phyloP scores from a whole-genome alignment of 2,113 vertebrate species.

The Dolichallabes microphthalmus region DNA sequence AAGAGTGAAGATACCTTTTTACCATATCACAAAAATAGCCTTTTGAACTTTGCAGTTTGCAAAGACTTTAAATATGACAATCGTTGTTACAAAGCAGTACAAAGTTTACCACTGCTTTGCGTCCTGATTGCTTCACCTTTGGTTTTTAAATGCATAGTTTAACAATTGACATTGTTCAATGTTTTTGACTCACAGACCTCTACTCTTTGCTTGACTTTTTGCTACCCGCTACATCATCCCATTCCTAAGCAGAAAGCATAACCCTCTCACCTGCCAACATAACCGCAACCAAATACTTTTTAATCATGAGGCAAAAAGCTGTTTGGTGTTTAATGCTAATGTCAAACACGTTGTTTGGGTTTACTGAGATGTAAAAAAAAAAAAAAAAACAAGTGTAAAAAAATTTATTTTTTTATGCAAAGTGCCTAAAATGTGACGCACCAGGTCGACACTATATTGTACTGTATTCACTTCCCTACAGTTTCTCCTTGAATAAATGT shows the following conservation, averaged over 20 bases:
- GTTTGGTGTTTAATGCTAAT: slow-evolving; percentile 43
- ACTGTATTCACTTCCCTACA: slow-evolving; percentile 63
- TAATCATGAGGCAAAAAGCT: slow-evolving; percentile 34
- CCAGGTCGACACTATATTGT: slow-evolving; percentile 66
- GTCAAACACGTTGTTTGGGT: slow-evolving; percentile 42
- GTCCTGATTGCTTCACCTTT: slow-evolving; percentile 1
- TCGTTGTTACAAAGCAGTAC: slow-evolving; percentile 39
- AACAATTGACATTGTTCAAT: neutral
- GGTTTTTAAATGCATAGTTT: slow-evolving; percentile 3
- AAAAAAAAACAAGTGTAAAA: neutral
- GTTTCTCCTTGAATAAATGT: slow-evolving; percentile 68
- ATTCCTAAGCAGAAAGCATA: slow-evolving; percentile 39
- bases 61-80: slow-evolving; percentile 44
- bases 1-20: neutral
- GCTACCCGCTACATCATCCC: slow-evolving; percentile 24
- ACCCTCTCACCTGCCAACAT: slow-evolving; percentile 35
- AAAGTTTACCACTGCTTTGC: neutral
- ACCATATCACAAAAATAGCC: neutral
- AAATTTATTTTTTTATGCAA: slow-evolving; percentile 60
- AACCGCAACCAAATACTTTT: slow-evolving; percentile 46
- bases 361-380: slow-evolving; percentile 48
- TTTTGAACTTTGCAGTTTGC: neutral
- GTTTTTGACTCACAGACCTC: slow-evolving; percentile 12
- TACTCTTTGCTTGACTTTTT: neutral
- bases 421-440: slow-evolving; percentile 68